Conservation (phyloP, 2,113 vertebrate species). For the Calonectris borealis region DNA sequence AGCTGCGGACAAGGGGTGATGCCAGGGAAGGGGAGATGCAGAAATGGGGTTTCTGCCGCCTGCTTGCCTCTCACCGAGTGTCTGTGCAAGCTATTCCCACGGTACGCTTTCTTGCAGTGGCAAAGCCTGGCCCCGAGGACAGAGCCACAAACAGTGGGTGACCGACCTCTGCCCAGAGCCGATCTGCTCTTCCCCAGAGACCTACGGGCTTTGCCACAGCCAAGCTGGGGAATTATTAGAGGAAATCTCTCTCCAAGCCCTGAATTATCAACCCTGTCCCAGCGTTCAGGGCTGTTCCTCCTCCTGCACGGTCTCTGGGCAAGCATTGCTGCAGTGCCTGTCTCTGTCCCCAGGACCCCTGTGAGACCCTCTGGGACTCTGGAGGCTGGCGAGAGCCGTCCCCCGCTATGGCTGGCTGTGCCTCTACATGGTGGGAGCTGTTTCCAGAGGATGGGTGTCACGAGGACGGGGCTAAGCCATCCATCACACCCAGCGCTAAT, state of each 20-base stretch:
- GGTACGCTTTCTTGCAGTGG: fast-evolving
- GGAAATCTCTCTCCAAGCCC: neutral
- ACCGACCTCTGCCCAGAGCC: neutral
- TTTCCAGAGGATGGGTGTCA: slow-evolving; percentile 33
- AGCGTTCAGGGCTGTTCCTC: neutral
- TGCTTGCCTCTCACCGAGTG: fast-evolving
- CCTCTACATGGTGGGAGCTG: neutral
- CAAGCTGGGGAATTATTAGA: neutral
- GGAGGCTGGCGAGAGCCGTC: neutral
- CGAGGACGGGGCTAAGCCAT: slow-evolving; percentile 18
- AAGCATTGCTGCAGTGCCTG: neutral
- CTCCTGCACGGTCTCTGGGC: neutral
- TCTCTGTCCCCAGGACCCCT: fast-evolving
- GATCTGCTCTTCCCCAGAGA: neutral
- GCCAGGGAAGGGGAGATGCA: neutral
- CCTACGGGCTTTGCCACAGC: neutral
- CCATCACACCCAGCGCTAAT: slow-evolving; percentile 52
- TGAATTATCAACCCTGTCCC: neutral
- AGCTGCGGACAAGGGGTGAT: fast-evolving
- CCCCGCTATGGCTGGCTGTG: neutral
- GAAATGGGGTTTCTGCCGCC: neutral
- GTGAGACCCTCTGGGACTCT: neutral
- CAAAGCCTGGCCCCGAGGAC: neutral
- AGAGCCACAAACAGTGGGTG: neutral
- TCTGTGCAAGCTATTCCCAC: neutral